These are phyloP conservation scores for Dicerorhinus sumatrensis DNA, from an alignment of 2,113 vertebrate species.

Conservation along the genomic window DNA sequence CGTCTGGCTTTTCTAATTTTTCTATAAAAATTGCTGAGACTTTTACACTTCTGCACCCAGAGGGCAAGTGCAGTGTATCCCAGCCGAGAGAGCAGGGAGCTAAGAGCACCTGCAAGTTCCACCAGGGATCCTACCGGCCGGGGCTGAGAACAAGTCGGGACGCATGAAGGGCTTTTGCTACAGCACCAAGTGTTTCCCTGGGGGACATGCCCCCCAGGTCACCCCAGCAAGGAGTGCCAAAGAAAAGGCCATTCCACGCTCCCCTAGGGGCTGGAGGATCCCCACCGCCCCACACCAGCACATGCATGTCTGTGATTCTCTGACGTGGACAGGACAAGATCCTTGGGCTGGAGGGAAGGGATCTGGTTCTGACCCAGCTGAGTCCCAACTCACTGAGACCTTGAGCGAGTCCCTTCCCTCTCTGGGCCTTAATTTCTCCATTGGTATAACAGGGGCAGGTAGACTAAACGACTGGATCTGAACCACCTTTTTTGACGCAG, in stretches of 20 bases:
- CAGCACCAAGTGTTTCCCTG: background rate
- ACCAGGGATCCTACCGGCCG: background rate
- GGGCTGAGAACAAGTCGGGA: background rate
- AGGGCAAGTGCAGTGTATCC: background rate
- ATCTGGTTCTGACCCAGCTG: background rate
- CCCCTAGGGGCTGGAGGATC: background rate
- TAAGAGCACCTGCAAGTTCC: background rate
- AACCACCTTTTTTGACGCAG: background rate
- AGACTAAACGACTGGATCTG: background rate
- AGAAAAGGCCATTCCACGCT: background rate
- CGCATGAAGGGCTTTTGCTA: background rate
- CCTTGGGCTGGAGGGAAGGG: background rate
- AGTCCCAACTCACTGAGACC: background rate
- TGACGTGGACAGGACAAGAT: background rate
- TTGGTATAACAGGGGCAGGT: background rate
- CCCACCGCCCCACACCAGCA: background rate
- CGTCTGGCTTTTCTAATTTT: background rate
- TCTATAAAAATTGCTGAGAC: background rate
- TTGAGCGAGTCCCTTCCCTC: background rate
- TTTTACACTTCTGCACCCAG: background rate
- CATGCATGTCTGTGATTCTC: background rate
- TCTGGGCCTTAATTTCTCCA: background rate
- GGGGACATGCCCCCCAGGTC: background rate
- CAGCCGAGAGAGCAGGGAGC: background rate
- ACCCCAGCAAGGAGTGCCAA: background rate